These are phyloP conservation scores for Colletes collaris DNA, from an alignment of 2,888 invertebrate genomes.

Conservation along the genomic window DNA sequence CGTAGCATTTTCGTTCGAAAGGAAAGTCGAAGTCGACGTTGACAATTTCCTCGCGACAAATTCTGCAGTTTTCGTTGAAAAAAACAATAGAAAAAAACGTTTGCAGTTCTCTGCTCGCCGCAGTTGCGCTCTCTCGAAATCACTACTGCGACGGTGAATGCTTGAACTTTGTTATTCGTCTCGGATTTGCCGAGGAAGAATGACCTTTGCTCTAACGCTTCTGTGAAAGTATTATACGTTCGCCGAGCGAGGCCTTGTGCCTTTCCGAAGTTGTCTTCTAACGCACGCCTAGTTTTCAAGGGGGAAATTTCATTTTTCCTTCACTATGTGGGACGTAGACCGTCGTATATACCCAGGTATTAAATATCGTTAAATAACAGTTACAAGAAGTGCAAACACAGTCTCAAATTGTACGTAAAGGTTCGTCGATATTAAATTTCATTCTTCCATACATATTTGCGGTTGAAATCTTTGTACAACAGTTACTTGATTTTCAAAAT, in stretches of 20 bases:
- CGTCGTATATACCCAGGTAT: too few species aligned
- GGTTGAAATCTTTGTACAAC: too few species aligned
- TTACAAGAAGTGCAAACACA: too few species aligned
- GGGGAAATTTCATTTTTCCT: constrained; percentile 23
- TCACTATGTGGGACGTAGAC: too few species aligned
- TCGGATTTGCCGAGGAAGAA: constrained; percentile 66
- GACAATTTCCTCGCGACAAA: not conserved
- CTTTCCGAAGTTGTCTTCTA: constrained; percentile 53
- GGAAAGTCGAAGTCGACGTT: not conserved
- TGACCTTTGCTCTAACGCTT: constrained; percentile 77
- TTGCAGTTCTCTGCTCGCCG: constrained; percentile 20
- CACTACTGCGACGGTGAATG: constrained; percentile 75
- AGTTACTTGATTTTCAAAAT: too few species aligned
- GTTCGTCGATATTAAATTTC: too few species aligned
- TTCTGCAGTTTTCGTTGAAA: not conserved
- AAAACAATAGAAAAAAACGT: constrained; percentile 8
- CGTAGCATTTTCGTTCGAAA: not conserved
- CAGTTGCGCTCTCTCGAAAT: constrained; percentile 60
- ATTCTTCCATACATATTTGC: too few species aligned
- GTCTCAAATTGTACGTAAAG: too few species aligned
- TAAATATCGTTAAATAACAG: too few species aligned
- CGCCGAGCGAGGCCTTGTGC: constrained; percentile 59
- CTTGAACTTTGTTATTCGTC: constrained; percentile 77
- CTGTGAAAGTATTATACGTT: constrained; percentile 74
- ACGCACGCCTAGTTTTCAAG: constrained; percentile 44